Evolutionary conservation across 1,140 invertebrate genomes (phyloP).

Genomic region (Drosophila persimilis): DNA sequence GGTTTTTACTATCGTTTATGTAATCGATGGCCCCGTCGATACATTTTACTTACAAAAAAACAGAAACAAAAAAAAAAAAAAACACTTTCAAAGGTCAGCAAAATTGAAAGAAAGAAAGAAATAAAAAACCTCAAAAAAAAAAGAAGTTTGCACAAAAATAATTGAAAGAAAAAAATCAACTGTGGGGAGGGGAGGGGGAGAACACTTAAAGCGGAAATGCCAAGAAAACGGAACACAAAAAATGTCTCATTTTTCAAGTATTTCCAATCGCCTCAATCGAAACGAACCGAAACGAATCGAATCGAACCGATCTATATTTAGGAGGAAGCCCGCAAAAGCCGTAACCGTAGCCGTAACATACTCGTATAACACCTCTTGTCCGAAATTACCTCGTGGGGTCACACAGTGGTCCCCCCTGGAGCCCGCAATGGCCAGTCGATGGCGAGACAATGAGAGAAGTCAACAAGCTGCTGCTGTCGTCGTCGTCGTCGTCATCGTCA

Average conservation of each 20-base stretch:
- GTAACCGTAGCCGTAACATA: constrained; percentile 3
- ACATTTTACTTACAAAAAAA: constrained; percentile 18
- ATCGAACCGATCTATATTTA: constrained; percentile 42
- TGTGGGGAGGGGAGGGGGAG: too few species aligned
- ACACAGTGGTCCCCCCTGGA: constrained; percentile 2
- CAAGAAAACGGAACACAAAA: constrained; percentile 35
- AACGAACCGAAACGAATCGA: neutral
- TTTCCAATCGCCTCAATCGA: constrained; percentile 36
- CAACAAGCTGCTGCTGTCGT: constrained; percentile 30
- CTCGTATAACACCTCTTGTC: constrained; percentile 36
- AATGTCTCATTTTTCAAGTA: constrained; percentile 38
- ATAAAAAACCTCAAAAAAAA: constrained; percentile 24
- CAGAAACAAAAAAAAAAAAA: neutral
- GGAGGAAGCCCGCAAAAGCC: neutral
- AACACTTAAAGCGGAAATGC: neutral
- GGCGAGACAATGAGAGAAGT: constrained; percentile 41
- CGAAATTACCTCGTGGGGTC: constrained; percentile 42
- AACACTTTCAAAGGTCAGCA: constrained; percentile 32
- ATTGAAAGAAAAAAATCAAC: constrained; percentile 25
- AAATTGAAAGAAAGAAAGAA: constrained; percentile 1
- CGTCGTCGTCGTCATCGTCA: constrained; percentile 45
- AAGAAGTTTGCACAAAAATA: constrained; percentile 31
- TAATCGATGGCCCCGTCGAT: constrained; percentile 15
- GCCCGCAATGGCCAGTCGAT: neutral
- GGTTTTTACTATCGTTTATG: constrained; percentile 42